These are phyloP conservation scores for Xenopus borealis DNA, from an alignment of 2,113 vertebrate genomes.

Conservation along the genomic window DNA sequence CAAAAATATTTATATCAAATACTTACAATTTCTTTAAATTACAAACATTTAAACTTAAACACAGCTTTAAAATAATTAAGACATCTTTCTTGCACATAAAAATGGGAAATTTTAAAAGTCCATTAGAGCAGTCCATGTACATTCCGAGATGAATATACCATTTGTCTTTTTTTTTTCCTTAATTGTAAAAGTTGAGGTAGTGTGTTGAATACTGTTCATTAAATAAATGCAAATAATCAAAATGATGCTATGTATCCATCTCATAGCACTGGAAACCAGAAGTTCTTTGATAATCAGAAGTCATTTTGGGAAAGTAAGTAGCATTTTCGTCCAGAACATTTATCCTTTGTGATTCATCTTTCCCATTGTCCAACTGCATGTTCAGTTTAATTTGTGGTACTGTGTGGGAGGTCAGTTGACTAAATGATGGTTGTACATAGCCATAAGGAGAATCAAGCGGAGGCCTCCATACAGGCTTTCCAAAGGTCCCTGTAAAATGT, in stretches of 20 bases:
- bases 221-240: conserved; percentile 44
- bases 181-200: conserved; percentile 88
- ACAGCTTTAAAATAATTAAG: conserved; percentile 71
- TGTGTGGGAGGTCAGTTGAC: conserved; percentile 58
- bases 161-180: conserved; percentile 59
- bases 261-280: conserved; percentile 60
- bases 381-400: conserved; percentile 67
- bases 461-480: conserved; percentile 83
- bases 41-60: conserved; percentile 66
- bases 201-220: conserved; percentile 59
- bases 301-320: conserved; percentile 63
- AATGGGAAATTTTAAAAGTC: conserved; percentile 53
- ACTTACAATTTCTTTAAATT: conserved; percentile 84
- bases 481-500: conserved; percentile 82
- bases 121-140: neutral
- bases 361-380: conserved; percentile 65
- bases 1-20: conserved; percentile 64
- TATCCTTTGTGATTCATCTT: conserved; percentile 57
- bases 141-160: conserved; percentile 18
- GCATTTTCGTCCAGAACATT: conserved; percentile 60
- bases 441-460: conserved; percentile 66
- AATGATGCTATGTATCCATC: conserved; percentile 70
- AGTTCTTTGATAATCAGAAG: conserved; percentile 72
- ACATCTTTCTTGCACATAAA: conserved; percentile 56
- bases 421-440: conserved; percentile 51